Conservation (phyloP, 2,113 vertebrate species). For the Synchiropus splendidus region DNA sequence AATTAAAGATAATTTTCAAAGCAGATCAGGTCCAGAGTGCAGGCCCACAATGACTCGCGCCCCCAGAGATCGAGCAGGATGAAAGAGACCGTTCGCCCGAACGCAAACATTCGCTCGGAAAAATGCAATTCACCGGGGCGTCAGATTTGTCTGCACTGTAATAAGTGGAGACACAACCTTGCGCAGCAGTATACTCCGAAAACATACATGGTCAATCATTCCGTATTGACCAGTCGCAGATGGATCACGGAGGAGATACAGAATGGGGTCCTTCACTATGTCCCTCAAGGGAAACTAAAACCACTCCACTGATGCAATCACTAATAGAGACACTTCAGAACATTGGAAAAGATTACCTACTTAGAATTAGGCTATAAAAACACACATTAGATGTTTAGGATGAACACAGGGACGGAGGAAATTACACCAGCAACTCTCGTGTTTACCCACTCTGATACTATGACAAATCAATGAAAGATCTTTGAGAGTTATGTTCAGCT, state of each 20-base stretch:
- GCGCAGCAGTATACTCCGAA: constrained; percentile 14
- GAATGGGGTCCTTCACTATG: constrained; percentile 31
- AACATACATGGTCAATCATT: constrained; percentile 32
- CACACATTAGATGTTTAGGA: constrained; percentile 50
- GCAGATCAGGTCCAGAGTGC: constrained; percentile 48
- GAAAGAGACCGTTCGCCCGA: constrained; percentile 49
- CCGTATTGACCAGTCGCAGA: constrained; percentile 50
- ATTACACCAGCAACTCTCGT: constrained; percentile 19
- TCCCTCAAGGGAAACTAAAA: constrained; percentile 55
- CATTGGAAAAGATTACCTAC: constrained; percentile 36
- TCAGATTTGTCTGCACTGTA: constrained; percentile 1
- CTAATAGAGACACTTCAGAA: constrained; percentile 54
- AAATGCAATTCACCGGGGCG: constrained; percentile 14
- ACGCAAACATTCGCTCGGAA: constrained; percentile 11
- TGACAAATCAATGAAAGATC: constrained; percentile 58
- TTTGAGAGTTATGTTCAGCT: constrained; percentile 36
- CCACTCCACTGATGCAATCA: constrained; percentile 37
- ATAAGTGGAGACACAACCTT: constrained; percentile 7
- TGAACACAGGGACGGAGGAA: constrained; percentile 23
- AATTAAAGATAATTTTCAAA: constrained; percentile 68
- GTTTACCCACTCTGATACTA: constrained; percentile 26
- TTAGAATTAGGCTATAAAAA: constrained; percentile 53
- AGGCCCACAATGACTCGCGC: constrained; percentile 51
- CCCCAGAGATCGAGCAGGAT: constrained; percentile 44
- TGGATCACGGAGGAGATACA: constrained; percentile 44